phyloP scores from a whole-genome alignment of 2,113 vertebrate species.

The Xiphophorus maculatus region DNA sequence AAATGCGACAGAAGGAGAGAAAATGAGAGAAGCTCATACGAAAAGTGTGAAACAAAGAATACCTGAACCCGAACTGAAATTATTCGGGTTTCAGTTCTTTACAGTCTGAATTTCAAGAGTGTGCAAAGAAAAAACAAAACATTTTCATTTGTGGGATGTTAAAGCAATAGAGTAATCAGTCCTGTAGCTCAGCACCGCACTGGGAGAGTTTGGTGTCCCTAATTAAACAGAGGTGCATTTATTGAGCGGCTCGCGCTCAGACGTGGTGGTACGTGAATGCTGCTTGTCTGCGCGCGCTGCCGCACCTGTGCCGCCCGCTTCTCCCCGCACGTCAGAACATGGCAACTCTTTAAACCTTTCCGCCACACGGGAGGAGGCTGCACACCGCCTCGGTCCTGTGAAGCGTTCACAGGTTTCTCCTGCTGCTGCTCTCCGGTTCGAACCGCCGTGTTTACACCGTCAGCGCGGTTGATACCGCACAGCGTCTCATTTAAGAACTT shows the following conservation, averaged over 20 bases:
- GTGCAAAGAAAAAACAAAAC: no score
- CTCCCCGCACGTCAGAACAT: constrained; percentile 51
- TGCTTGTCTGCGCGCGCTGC: constrained; percentile 6
- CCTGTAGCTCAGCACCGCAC: background rate
- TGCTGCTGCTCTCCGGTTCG: background rate
- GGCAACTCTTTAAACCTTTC: constrained; percentile 9
- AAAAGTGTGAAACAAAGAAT: background rate
- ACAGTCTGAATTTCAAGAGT: no score
- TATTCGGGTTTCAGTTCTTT: no score
- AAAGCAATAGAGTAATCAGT: background rate
- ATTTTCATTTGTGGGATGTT: background rate
- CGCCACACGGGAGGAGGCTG: background rate
- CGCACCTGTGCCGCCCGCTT: constrained; percentile 41
- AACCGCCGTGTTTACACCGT: no score
- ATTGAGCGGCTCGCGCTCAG: background rate
- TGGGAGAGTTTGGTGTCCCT: background rate
- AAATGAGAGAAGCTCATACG: background rate
- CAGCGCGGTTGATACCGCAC: background rate
- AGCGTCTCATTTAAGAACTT: constrained; percentile 24
- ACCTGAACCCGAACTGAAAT: no score
- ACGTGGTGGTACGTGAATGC: background rate
- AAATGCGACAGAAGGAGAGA: rapidly evolving
- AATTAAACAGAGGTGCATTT: background rate
- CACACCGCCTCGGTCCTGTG: constrained; percentile 22
- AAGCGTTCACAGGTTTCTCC: background rate